A percentile compares a stretch with the other conserved stretches of the same genome.
Evolutionary conservation across 2,888 invertebrate species (phyloP).

Genomic region (Ceraclea dissimilis): DNA sequence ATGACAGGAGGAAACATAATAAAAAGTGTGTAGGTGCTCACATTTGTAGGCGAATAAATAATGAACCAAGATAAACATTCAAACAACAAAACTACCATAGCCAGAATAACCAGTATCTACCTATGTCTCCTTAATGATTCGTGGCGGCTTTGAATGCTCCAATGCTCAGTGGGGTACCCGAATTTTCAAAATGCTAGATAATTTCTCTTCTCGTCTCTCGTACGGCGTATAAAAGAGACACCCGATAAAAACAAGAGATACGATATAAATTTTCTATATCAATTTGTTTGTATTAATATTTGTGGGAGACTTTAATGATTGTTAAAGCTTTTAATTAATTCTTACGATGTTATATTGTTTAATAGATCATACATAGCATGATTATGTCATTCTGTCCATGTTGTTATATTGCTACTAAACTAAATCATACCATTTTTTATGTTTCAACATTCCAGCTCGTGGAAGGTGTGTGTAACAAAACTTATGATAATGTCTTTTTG

Average conservation of each 20-base stretch:
- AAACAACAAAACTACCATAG: conserved; percentile 1
- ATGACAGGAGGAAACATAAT: neutral
- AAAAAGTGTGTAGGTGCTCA: conserved; percentile 16
- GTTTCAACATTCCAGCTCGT: too few species aligned
- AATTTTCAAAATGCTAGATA: conserved; percentile 10
- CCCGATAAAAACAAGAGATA: conserved; percentile 1
- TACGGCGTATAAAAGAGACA: neutral
- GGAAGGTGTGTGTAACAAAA: too few species aligned
- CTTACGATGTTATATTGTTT: too few species aligned
- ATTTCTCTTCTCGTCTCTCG: conserved; percentile 7
- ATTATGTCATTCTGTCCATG: too few species aligned
- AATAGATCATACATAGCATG: too few species aligned
- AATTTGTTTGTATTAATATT: too few species aligned
- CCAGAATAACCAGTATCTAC: conserved; percentile 17
- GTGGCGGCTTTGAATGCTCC: conserved; percentile 17
- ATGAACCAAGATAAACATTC: conserved; percentile 16
- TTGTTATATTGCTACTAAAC: too few species aligned
- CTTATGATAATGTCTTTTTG: too few species aligned
- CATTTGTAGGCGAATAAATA: conserved; percentile 20
- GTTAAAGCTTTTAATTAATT: too few species aligned
- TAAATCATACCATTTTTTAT: too few species aligned
- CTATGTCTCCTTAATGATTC: conserved; percentile 15
- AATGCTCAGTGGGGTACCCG: conserved; percentile 19
- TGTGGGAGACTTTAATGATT: too few species aligned
- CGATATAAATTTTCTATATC: conserved; percentile 2